Percentiles rank a stretch among this genome's conserved stretches.
These are phyloP conservation scores for Mixornis gularis DNA, from an alignment of 2,113 vertebrate genomes.

Conservation along the genomic window DNA sequence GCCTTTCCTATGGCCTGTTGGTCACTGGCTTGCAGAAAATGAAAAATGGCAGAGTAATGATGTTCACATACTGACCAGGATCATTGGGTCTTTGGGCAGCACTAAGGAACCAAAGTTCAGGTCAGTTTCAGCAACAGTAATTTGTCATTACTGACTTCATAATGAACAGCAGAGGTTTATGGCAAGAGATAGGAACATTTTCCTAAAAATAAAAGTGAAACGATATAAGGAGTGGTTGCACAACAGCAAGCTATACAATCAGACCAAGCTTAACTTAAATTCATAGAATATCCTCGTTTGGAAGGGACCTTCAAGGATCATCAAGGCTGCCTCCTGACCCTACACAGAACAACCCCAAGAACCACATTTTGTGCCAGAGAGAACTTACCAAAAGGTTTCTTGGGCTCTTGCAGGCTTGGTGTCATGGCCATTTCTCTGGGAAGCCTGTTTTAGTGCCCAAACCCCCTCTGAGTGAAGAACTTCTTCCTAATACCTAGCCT, in stretches of 20 bases:
- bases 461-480: background rate
- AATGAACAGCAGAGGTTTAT: background rate
- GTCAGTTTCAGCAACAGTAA: background rate
- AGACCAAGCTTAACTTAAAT: background rate
- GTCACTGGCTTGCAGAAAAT: background rate
- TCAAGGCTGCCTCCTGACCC: background rate
- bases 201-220: background rate
- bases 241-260: background rate
- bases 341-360: background rate
- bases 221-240: background rate
- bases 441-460: background rate
- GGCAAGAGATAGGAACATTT: background rate
- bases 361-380: background rate
- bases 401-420: background rate
- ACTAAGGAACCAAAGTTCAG: background rate
- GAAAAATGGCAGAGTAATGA: background rate
- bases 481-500: background rate
- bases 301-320: background rate
- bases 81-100: background rate
- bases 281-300: background rate
- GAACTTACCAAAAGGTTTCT: background rate
- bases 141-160: background rate
- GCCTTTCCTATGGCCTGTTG: background rate
- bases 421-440: background rate
- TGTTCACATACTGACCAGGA: background rate